phyloP scores from a whole-genome alignment of 2,888 invertebrate species.

The Leucophora obtusa region DNA sequence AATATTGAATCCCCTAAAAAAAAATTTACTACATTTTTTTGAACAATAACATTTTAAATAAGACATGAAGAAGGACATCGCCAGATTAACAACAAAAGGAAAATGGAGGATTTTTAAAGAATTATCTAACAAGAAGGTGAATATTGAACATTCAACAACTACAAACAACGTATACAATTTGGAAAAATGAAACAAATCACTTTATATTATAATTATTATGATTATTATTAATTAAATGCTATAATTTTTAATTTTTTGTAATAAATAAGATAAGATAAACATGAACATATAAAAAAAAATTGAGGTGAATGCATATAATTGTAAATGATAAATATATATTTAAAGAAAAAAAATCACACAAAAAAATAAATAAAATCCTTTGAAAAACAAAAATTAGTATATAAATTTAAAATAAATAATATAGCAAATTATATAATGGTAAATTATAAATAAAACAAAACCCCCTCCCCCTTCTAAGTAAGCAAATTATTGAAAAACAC shows the following conservation, averaged over 20 bases:
- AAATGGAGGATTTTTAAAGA: constrained; percentile 9
- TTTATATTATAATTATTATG: constrained; percentile 44
- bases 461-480: constrained; percentile 3
- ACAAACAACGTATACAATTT: constrained; percentile 49
- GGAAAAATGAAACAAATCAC: constrained; percentile 47
- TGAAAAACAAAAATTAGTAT: constrained; percentile 23
- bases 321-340: constrained; percentile 9
- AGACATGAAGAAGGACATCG: constrained; percentile 39
- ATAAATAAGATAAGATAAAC: constrained; percentile 26
- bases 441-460: constrained; percentile 6
- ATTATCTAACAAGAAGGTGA: neutral
- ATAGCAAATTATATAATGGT: constrained; percentile 46
- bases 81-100: neutral
- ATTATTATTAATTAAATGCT: constrained; percentile 24
- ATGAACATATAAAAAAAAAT: neutral
- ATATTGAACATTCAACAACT: constrained; percentile 18
- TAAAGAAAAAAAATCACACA: neutral
- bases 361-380: constrained; percentile 15
- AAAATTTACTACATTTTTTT: constrained; percentile 46
- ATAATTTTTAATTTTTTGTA: constrained; percentile 28
- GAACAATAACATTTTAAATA: constrained; percentile 67
- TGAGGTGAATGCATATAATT: constrained; percentile 16
- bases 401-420: constrained; percentile 25
- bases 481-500: constrained; percentile 15
- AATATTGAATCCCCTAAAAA: constrained; percentile 36